Conservation (phyloP, 2,797 vertebrate species). For the Acrossocheilus wenchowensis region DNA sequence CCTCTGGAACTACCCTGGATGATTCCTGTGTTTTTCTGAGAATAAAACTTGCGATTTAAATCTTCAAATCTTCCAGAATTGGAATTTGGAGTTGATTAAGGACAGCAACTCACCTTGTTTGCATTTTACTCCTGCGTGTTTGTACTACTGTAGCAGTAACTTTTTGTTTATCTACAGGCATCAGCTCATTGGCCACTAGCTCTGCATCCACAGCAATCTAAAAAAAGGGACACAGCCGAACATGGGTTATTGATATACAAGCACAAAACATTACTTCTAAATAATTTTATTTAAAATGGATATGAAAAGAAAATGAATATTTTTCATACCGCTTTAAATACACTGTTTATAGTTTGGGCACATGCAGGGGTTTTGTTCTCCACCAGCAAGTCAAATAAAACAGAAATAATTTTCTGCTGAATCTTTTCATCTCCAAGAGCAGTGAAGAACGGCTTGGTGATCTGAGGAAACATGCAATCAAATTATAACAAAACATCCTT, state of each 20-base stretch:
- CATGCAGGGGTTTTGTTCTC: slow-evolving; percentile 79
- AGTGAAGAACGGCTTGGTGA: slow-evolving; percentile 89
- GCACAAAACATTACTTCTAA: background rate
- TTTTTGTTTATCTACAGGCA: slow-evolving; percentile 80
- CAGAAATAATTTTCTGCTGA: slow-evolving; percentile 86
- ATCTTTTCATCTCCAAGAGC: slow-evolving; percentile 80
- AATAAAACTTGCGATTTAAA: background rate
- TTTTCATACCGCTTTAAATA: slow-evolving; percentile 88
- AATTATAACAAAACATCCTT: background rate
- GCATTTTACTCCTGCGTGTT: slow-evolving; percentile 85
- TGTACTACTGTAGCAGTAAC: slow-evolving; percentile 84
- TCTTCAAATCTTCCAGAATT: background rate
- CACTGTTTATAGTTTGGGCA: slow-evolving; percentile 80
- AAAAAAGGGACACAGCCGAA: background rate
- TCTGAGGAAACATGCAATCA: slow-evolving; percentile 72
- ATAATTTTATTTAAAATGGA: background rate
- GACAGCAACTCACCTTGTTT: slow-evolving; percentile 72
- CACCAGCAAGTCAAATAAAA: slow-evolving; percentile 87
- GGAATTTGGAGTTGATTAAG: background rate
- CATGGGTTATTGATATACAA: background rate
- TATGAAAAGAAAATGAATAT: background rate
- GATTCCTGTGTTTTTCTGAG: slow-evolving; percentile 75
- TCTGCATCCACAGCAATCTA: slow-evolving; percentile 88
- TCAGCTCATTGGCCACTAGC: slow-evolving; percentile 87
- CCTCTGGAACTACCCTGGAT: slow-evolving; percentile 69